Percentiles rank a stretch among this genome's conserved stretches.
Evolutionary conservation across 2,797 vertebrate genomes (phyloP).

Genomic region (Anguilla obscura): DNA sequence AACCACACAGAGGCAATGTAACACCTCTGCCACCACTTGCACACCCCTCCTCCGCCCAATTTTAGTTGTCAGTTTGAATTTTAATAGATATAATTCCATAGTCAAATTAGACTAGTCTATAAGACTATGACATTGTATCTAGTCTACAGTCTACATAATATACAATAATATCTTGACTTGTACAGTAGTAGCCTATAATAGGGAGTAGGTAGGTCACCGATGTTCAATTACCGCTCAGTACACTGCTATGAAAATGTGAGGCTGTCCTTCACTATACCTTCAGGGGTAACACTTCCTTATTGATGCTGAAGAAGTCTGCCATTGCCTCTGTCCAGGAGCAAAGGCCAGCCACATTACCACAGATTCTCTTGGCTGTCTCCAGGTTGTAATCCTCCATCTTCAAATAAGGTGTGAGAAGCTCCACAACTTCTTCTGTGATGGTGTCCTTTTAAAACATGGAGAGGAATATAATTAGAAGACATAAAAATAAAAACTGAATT

Average conservation of each 20-base stretch:
- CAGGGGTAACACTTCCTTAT: constrained; percentile 84
- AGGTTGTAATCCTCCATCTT: constrained; percentile 84
- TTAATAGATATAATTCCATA: too few relatives aligned
- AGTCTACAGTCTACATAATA: too few relatives aligned
- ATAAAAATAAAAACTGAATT: not conserved
- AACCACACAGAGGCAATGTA: too few relatives aligned
- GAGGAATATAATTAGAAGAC: not conserved
- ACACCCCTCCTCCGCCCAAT: too few relatives aligned
- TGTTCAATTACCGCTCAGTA: not conserved
- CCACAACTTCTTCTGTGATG: constrained; percentile 82
- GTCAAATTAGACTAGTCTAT: too few relatives aligned
- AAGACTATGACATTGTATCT: too few relatives aligned
- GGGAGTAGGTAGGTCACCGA: not conserved
- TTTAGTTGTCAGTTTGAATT: too few relatives aligned
- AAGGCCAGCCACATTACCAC: constrained; percentile 83
- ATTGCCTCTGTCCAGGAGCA: constrained; percentile 86
- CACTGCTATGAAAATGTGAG: not conserved
- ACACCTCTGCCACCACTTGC: too few relatives aligned
- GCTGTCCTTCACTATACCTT: constrained; percentile 67
- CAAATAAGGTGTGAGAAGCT: constrained; percentile 78
- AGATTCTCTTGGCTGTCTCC: constrained; percentile 80
- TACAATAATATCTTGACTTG: too few relatives aligned
- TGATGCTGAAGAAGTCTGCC: constrained; percentile 81
- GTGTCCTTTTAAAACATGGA: constrained; percentile 67
- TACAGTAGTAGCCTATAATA: too few relatives aligned